phyloP scores from a whole-genome alignment of 64 coral and sea anemone species.

The Hydrozoanthus tunicans region DNA sequence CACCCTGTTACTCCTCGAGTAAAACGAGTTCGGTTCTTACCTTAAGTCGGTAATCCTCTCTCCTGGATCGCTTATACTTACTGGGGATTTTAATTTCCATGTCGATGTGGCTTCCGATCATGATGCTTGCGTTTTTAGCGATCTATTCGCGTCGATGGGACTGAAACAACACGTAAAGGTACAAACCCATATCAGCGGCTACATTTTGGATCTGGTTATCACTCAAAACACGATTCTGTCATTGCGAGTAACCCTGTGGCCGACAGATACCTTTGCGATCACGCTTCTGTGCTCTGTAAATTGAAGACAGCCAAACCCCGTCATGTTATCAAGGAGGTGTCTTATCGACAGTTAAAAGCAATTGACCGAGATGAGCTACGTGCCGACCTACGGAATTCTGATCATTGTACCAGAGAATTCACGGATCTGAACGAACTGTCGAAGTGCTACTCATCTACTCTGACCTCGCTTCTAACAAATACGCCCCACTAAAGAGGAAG shows the following conservation, averaged over 20 bases:
- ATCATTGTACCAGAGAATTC: background rate
- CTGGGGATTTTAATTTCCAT: background rate
- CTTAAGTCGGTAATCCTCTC: constrained; percentile 33
- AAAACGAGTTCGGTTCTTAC: constrained; percentile 31
- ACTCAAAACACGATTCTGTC: background rate
- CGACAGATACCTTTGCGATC: constrained; percentile 21
- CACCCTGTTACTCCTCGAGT: constrained; percentile 22
- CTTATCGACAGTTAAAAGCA: background rate
- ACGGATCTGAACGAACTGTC: background rate
- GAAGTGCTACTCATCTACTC: background rate
- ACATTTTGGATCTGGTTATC: background rate
- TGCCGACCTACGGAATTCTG: background rate
- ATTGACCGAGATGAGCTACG: too few relatives aligned
- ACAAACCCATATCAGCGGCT: background rate
- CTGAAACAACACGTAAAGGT: background rate
- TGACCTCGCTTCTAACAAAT: constrained; percentile 7
- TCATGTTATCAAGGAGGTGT: background rate
- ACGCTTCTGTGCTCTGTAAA: background rate
- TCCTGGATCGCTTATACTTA: constrained; percentile 25
- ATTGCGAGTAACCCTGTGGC: background rate
- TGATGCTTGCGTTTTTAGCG: too few relatives aligned
- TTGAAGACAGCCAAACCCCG: background rate
- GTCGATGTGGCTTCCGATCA: background rate
- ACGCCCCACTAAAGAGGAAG: background rate
- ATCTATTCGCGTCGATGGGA: background rate